Conservation (phyloP, 2,113 vertebrate genomes). For the Rhegmatorhina hoffmannsi region DNA sequence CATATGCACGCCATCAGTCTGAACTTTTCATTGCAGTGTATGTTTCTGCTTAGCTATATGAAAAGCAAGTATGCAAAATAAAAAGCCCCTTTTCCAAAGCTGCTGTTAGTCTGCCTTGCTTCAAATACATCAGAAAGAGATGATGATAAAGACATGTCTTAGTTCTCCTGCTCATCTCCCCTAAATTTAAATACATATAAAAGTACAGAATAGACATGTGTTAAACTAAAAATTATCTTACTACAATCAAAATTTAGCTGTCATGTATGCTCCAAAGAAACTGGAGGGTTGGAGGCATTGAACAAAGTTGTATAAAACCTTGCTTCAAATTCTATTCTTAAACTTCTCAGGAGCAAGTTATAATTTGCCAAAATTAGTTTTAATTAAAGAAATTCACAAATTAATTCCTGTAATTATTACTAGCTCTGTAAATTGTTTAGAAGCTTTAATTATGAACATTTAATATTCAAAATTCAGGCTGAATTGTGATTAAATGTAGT, state of each 20-base stretch:
- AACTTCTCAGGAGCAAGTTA: neutral
- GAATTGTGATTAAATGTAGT: slow-evolving; percentile 16
- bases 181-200: neutral
- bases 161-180: neutral
- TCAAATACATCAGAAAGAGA: neutral
- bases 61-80: neutral
- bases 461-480: slow-evolving; percentile 32
- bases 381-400: slow-evolving; percentile 26
- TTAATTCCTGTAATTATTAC: slow-evolving; percentile 21
- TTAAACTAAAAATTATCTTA: neutral
- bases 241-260: neutral
- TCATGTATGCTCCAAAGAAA: neutral
- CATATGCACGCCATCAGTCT: neutral
- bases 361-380: slow-evolving; percentile 24
- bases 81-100: neutral
- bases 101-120: neutral
- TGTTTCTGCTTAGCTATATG: neutral
- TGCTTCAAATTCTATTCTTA: slow-evolving; percentile 1
- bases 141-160: neutral
- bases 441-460: slow-evolving; percentile 19
- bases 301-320: neutral
- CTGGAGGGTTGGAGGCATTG: neutral
- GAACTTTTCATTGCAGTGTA: neutral
- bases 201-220: neutral
- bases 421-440: slow-evolving; percentile 25